Base-by-base conservation (phyloP, 2,797 vertebrate species). In the Buceros bicornis region DNA sequence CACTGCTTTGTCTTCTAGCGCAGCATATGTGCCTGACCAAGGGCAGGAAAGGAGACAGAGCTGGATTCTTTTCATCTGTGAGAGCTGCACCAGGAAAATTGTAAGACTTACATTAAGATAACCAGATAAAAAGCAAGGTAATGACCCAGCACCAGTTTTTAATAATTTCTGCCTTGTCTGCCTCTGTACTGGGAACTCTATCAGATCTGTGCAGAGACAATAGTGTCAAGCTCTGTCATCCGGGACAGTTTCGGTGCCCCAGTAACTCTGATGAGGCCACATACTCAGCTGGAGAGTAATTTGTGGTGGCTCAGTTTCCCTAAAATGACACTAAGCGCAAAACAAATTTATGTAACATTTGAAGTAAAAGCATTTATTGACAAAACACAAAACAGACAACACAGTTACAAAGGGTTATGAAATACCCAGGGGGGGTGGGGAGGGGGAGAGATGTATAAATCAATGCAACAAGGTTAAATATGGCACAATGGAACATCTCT, bases 1-100 rank as follows among this genome's bases (percentile, higher is more conserved):
- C 13, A n/a, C 19, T 4, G 2, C 66, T 92, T n/a, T 76, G 42
- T 60, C 13, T 84, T 74, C 25, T 47, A 50, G 45, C 0, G 0
- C 7, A 28, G 45, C 4, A 1, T 1, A 26, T 0, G 4, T 26
- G 24, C 19, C 42, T 18, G 12, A n/a, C 33, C 74, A 54, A 79
- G 60, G 42, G 54, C 48, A 80, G 64, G 24, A 80, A 16, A 0
- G 1, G 11, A 62, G 47, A 48, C 9, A 5, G 58, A 69, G 35
- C 25, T 51, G 40, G 13, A 31, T 22, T 77, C 25, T 24, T 77
- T 80, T 28, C 17, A 42, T 5, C 48, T n/a, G 11, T 6, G 57
- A 86, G 6, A 73, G n/a, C 21, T 25, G 16, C 20, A 37, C 5
- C 51, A 43, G 10, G 8, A 40, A 64, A 58, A 53, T 1, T 3